Percentiles rank a stretch among this genome's conserved stretches.
These are phyloP conservation scores for rat (Rattus norvegicus) DNA, from an alignment of 2,113 vertebrate genomes.

Conservation along the genomic window GRCr8 NC_086034.1:87081001-87081500, in stretches of 20 bases:
- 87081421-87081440: too few species aligned
- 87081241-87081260: not conserved
- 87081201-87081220: not conserved
- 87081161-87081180: not conserved
- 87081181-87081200: not conserved
- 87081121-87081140: not conserved
- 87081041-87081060: not conserved
- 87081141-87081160: not conserved
- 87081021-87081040: not conserved
- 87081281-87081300: not conserved
- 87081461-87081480: too few species aligned
- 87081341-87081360: too few species aligned
- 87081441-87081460: too few species aligned
- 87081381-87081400: fast-evolving
- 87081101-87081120: not conserved
- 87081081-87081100: not conserved
- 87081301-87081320: too few species aligned
- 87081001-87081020: not conserved
- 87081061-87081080: not conserved
- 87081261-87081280: not conserved
- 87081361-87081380: too few species aligned
- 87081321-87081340: too few species aligned
- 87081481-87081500: too few species aligned
- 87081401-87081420: too few species aligned
- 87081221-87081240: not conserved